Evolutionary conservation across 2,113 vertebrate species (phyloP), one percentile per base, ranked within the genome.

Genomic region (Podarcis muralis): DNA sequence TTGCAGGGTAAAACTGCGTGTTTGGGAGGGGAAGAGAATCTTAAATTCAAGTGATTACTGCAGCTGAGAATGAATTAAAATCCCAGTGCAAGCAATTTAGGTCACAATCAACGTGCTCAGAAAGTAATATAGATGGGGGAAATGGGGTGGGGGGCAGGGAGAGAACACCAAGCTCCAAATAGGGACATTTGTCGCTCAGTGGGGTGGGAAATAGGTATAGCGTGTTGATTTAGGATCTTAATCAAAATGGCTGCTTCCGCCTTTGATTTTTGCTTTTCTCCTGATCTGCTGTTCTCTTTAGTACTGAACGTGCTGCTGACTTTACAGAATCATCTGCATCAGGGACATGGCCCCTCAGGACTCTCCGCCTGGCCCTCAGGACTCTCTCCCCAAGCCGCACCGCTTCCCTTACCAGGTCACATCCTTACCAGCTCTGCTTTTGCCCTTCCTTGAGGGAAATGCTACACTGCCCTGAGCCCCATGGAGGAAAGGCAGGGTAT

Each of bases 1-100:
- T 82, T 88, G 90, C 87, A 88, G 87, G 43, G 83, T 84, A 71
- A 82, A 89, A 89, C 48, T 74, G 68, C 53, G 16, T 32, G 35
- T 62, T 43, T 22, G 25, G 82, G 75, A 71, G 27, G 37, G 65
- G 65, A 25, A 43, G 40, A 91, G n/a, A 77, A 83, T 86, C 71
- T 88, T 82, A 85, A 91, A 88, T 91, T 88, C 78, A 78, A 91
- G 83, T 78, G 84, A 88, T 82, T 85, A 88, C 62, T 27, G 79
- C 77, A 81, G 77, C 90, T 69, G 83, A 88, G 86, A 57, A 65
- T 88, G 90, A 81, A 85, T 91, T 88, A 81, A 85, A 75, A 91
- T 85, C 83, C 83, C 65, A 48, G 69, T 25, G 32, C 87, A n/a
- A 88, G 77, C 81, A 79, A 88, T 88, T 89, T 72, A 86, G 90